phyloP scores from a whole-genome alignment of 2,797 vertebrate species.

The Enteromius fasciolatus region DNA sequence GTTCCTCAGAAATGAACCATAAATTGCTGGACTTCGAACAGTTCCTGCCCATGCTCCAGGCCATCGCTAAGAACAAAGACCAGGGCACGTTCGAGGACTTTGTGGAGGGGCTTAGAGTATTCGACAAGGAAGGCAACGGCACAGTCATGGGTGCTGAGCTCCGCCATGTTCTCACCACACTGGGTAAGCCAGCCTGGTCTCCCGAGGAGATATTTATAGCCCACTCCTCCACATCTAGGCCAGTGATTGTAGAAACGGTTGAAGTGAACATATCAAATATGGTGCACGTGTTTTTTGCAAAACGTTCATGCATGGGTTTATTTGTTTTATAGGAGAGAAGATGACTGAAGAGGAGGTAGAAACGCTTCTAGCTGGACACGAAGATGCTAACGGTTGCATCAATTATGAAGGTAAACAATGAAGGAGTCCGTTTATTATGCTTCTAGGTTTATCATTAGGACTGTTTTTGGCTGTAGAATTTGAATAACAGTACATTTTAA shows the following conservation, averaged over 20 bases:
- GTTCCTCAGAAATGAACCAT: slow-evolving; percentile 85
- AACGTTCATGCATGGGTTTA: background rate
- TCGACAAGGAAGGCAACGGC: slow-evolving; percentile 97
- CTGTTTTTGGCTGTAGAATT: background rate
- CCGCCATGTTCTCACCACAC: slow-evolving; percentile 92
- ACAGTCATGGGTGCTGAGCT: slow-evolving; percentile 96
- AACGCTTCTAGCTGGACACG: slow-evolving; percentile 88
- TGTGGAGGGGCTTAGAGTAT: slow-evolving; percentile 92
- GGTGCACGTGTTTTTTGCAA: background rate
- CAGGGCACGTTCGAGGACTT: slow-evolving; percentile 94
- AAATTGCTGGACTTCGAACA: slow-evolving; percentile 94
- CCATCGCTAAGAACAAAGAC: slow-evolving; percentile 96
- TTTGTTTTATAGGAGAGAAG: slow-evolving; percentile 84
- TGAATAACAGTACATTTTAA: background rate
- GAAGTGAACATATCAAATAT: background rate
- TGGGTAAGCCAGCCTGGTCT: slow-evolving; percentile 77
- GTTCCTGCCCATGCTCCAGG: slow-evolving; percentile 96
- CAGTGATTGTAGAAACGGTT: background rate
- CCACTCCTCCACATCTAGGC: slow-evolving; percentile 11
- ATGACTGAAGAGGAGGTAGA: slow-evolving; percentile 96
- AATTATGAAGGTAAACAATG: slow-evolving; percentile 90
- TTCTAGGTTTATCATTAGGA: background rate
- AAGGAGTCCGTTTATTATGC: background rate
- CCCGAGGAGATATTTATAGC: slow-evolving; percentile 38
- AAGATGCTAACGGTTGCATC: slow-evolving; percentile 94